Conservation (phyloP, 2,888 invertebrate species). For the Acronicta leporina region DNA sequence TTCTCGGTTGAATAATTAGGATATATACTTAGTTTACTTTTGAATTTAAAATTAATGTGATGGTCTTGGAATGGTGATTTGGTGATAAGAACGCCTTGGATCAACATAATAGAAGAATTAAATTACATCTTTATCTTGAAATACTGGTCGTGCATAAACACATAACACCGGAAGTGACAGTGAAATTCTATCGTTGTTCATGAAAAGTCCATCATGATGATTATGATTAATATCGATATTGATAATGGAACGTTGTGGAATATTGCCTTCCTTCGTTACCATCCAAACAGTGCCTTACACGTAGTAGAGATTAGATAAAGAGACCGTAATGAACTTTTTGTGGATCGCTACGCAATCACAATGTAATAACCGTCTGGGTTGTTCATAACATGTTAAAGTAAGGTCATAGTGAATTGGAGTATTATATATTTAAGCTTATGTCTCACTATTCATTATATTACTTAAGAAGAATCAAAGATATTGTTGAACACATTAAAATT, state of each 20-base stretch:
- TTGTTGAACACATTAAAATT: no score
- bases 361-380: slow-evolving; percentile 17
- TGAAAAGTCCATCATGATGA: background rate
- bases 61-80: no score
- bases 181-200: background rate
- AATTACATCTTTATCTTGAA: no score
- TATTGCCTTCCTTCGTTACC: slow-evolving; percentile 15
- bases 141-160: background rate
- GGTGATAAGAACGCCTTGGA: no score
- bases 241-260: slow-evolving; percentile 13
- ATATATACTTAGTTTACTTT: no score
- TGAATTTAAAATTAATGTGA: no score
- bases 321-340: slow-evolving; percentile 42
- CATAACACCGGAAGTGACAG: background rate
- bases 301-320: slow-evolving; percentile 19
- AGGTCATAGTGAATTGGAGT: background rate
- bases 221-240: slow-evolving; percentile 13
- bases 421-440: background rate
- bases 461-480: no score
- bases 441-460: no score
- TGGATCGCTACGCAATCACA: slow-evolving; percentile 17
- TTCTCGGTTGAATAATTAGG: no score
- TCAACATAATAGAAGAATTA: no score
- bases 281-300: slow-evolving; percentile 18
- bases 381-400: slow-evolving; percentile 27